Evolutionary conservation across 2,113 vertebrate genomes (phyloP).

Genomic region (Heterochromis multidens): DNA sequence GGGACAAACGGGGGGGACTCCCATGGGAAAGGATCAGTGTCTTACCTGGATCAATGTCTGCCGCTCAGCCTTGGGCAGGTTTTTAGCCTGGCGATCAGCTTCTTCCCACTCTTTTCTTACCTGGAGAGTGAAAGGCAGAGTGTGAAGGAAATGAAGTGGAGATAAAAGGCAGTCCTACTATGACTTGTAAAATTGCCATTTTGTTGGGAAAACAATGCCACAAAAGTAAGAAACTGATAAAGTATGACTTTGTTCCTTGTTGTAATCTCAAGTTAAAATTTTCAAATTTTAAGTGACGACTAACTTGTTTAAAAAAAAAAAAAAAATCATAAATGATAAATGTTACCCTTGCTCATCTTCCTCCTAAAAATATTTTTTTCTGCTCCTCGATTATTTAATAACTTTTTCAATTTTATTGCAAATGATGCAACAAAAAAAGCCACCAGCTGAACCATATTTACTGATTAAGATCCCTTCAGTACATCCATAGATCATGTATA

Average conservation of each 20-base stretch:
- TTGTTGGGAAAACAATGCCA: background rate
- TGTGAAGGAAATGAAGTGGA: background rate
- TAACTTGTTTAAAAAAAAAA: background rate
- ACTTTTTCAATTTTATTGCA: background rate
- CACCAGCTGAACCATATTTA: background rate
- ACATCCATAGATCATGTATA: background rate
- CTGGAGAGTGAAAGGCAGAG: slow-evolving; percentile 57
- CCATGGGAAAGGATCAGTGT: slow-evolving; percentile 21
- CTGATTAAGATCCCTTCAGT: background rate
- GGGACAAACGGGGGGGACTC: slow-evolving; percentile 13
- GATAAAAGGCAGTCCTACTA: background rate
- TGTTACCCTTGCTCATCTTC: background rate
- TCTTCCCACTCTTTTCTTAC: slow-evolving; percentile 98
- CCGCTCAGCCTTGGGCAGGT: slow-evolving; percentile 92
- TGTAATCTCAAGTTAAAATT: background rate
- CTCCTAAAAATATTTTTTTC: background rate
- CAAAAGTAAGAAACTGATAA: background rate
- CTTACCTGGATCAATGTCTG: slow-evolving; percentile 95
- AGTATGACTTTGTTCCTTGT: background rate
- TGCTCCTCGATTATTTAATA: background rate
- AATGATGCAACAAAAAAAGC: background rate
- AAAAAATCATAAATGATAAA: background rate
- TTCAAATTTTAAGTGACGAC: background rate
- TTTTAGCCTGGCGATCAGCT: slow-evolving; percentile 92
- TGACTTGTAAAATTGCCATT: background rate